Base-by-base conservation (phyloP, 30 jellyfish, hydroid and myxozoan species). In the Rhopilema esculentum region DNA sequence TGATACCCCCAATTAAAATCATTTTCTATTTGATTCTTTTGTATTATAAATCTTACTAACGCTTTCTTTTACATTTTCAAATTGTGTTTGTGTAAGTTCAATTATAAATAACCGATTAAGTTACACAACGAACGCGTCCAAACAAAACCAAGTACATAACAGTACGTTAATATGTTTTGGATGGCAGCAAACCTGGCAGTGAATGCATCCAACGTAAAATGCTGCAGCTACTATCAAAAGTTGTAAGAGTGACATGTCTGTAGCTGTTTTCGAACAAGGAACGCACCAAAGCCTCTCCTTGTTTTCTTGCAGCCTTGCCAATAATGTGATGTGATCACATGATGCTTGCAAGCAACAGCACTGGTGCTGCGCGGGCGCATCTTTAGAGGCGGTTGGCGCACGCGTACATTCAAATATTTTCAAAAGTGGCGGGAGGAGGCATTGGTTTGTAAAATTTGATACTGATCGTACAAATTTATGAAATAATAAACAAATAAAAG, bases 321-420 rank as follows among this genome's bases (percentile, higher is more conserved):
- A 16, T 8, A 1, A 20, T 63, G 77, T 66, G 9, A 40, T 40
- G 57, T 40, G 57, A 40, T 40, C 57, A 40, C 57, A 40, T 40
- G 57, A 40, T 40, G 57, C 9, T 40, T 40, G 57, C 57, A 12
- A 40, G 57, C 9, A 12, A 12, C 6, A 12, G 12, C 12, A 2
- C 26, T 22, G 76, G 1, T 26, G 50, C 79, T 68, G 79, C 79
- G 83, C 16, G 26, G 85, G 79, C 52, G 80, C 80, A 0, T 65
- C 22, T 31, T 23, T 16, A 19, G 18, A 8, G n/a, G n/a, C 87
- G 64, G 92, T 84, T 84, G 69, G 74, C 92, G 92, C 92, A 72
- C 74, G 92, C 92, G 92, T 61, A 16, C 76, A 22, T 26, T 24
- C 12, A 8, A 1, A 20, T 9, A 1, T 25, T 85, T 74, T 29